phyloP scores from a whole-genome alignment of 1,140 invertebrate species.

The Caenorhabditis brenneri region DNA sequence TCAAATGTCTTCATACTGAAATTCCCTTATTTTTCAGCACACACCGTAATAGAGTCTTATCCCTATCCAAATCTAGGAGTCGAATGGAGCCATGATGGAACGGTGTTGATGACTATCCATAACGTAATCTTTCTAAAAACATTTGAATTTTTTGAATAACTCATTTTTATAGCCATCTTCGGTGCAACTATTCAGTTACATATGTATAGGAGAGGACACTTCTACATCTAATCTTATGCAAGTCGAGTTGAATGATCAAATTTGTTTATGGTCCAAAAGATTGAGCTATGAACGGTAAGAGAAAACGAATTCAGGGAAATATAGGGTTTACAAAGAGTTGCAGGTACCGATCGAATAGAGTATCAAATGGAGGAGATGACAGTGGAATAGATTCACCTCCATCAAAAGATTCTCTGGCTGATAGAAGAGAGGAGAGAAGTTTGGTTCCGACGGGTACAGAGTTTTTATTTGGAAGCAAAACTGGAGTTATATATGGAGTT shows the following conservation, averaged over 20 bases:
- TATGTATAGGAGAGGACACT: not conserved
- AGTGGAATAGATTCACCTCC: not conserved
- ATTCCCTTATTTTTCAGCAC: not conserved
- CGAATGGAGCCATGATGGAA: slow-evolving; percentile 16
- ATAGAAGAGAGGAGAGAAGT: slow-evolving; percentile 4
- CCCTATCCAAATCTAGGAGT: not conserved
- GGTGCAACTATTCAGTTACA: not conserved
- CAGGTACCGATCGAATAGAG: not conserved
- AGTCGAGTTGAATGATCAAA: slow-evolving; percentile 1
- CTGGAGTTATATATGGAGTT: slow-evolving; percentile 15
- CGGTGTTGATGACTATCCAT: not conserved
- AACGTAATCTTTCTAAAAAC: not conserved
- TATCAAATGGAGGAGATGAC: not conserved
- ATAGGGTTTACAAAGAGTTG: not conserved
- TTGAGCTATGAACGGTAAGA: not conserved
- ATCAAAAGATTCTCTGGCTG: not conserved
- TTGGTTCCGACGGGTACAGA: not conserved
- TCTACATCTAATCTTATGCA: not conserved
- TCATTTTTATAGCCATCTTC: not conserved
- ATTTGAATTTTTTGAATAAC: not conserved
- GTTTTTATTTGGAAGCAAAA: slow-evolving; percentile 16
- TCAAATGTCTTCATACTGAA: too few species aligned
- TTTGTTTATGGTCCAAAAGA: not conserved
- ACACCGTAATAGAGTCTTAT: slow-evolving; percentile 1
- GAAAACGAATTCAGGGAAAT: not conserved